phyloP scores from a whole-genome alignment of 2,888 invertebrate species.

The Lingula anatina region DNA sequence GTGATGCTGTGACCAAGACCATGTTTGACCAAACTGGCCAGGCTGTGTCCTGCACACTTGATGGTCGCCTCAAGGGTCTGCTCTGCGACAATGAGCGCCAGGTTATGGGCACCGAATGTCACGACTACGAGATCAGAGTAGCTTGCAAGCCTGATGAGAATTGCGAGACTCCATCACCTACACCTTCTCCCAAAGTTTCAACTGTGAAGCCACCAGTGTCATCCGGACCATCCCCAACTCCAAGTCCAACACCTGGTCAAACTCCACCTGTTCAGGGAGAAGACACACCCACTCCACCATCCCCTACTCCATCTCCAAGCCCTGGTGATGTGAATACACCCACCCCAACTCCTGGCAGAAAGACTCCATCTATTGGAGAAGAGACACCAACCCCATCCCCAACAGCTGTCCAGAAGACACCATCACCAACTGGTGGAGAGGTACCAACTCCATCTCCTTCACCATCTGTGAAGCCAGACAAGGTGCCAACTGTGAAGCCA shows the following conservation, averaged over 20 bases:
- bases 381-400: neutral
- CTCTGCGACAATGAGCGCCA: conserved; percentile 12
- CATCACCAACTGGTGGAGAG: conserved; percentile 3
- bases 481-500: too few relatives aligned
- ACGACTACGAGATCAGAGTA: conserved; percentile 16
- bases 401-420: neutral
- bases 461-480: neutral
- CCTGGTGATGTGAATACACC: conserved; percentile 4
- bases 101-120: conserved; percentile 7
- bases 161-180: neutral
- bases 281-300: conserved; percentile 4
- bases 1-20: conserved; percentile 15
- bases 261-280: conserved; percentile 3
- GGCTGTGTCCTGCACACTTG: conserved; percentile 10
- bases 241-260: neutral
- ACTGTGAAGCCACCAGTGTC: neutral
- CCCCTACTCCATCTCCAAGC: neutral
- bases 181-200: neutral
- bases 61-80: conserved; percentile 13
- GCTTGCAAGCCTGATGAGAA: conserved; percentile 12
- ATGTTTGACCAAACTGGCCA: conserved; percentile 4
- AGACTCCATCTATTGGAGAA: neutral
- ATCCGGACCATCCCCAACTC: neutral
- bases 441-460: neutral
- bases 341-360: conserved; percentile 4